Evolutionary conservation across 2,113 vertebrate species (phyloP).

Genomic region (Microcebus lehilahytsara): DNA sequence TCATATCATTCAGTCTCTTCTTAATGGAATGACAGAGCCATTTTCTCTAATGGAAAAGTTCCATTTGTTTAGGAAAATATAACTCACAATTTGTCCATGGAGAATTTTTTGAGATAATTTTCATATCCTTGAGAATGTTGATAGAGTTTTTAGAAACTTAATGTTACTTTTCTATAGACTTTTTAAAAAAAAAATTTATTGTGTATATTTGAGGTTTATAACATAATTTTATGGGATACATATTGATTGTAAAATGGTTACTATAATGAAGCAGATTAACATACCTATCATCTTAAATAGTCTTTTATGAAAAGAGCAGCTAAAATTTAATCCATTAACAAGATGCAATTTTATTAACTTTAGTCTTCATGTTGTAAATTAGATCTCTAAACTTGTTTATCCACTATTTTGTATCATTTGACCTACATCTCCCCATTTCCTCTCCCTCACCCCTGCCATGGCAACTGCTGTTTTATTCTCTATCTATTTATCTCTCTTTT

Average conservation of each 20-base stretch:
- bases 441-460: not conserved
- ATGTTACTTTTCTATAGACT: conserved; percentile 28
- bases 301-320: not conserved
- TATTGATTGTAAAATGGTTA: not conserved
- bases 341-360: not conserved
- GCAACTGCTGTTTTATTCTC: not conserved
- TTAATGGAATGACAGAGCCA: conserved; percentile 56
- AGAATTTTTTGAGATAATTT: conserved; percentile 49
- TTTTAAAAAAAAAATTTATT: not conserved
- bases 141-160: conserved; percentile 62
- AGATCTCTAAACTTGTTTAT: not conserved
- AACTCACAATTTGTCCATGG: conserved; percentile 21
- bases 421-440: not conserved
- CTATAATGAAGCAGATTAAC: not conserved
- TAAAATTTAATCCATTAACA: not conserved
- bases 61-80: conserved; percentile 49
- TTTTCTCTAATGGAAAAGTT: conserved; percentile 36
- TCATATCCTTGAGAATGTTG: conserved; percentile 58
- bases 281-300: not conserved
- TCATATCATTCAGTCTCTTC: not conserved
- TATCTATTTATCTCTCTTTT: not conserved
- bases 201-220: not conserved
- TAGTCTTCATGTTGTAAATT: not conserved
- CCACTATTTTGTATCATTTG: not conserved
- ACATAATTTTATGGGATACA: not conserved